Evolutionary conservation across 2,888 invertebrate genomes (phyloP), one percentile per base, ranked within the genome.

Genomic region (Deilephila elpenor): DNA sequence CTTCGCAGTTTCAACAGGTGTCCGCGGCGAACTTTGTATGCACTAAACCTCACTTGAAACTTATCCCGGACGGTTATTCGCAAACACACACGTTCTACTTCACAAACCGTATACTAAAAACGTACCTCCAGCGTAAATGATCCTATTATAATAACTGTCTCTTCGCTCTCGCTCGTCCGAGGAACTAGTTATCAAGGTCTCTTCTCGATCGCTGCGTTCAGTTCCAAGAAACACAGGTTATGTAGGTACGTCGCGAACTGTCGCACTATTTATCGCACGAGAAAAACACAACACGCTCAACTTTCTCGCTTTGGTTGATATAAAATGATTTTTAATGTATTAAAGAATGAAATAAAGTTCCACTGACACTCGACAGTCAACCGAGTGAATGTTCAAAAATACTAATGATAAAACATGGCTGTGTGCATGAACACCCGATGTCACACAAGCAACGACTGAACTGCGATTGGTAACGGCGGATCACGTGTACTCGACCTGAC

Each of bases 161-260:
- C 90, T 89, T 88, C 91, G 89, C 84, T 91, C 88, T 89, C 91
- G 89, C 86, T 93, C 89, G 92, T 89, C 92, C 90, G 90, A 94
- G 91, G 92, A 94, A 94, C 95, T 89, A 94, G 93, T 93, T 94
- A 94, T 95, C 95, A 95, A 95, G 95, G 95, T 94, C 95, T 93
- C 87, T 92, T 89, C 91, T 91, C 91, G 88, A 88, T 86, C 89
- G 87, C 88, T 88, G 89, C 89, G 89, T 88, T 90, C 89, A 87
- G 84, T 93, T 93, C 93, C 92, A 91, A 91, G 92, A 93, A 93
- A 85, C 91, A 91, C 91, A 90, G 89, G 91, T 89, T 91, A 89
- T 80, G 80, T 44, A 44, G 44, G 44, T 34, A 74, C 73, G 74
- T 86, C 84, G 85, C 84, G 81, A 85, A 85, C 83, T 82, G 78